Evolutionary conservation across 2,113 vertebrate genomes (phyloP).

Genomic region (Caranx melampygus): DNA sequence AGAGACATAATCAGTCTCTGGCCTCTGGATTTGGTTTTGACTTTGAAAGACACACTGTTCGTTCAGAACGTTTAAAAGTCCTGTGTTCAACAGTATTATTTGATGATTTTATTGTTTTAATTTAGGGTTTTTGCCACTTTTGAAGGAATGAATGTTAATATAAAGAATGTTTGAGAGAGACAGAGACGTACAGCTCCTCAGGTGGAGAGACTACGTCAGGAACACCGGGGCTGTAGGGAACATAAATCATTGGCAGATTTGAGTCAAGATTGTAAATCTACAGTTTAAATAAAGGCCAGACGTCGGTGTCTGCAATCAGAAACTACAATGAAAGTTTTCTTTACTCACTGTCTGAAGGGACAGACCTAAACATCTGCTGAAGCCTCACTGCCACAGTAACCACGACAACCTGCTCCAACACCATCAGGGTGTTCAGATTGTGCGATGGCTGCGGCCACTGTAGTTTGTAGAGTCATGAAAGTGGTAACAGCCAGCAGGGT

Average conservation of each 20-base stretch:
- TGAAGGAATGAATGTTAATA: constrained; percentile 61
- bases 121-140: constrained; percentile 49
- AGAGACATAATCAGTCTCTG: constrained; percentile 21
- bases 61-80: constrained; percentile 37
- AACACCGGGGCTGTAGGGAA: not conserved
- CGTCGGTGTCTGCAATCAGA: constrained; percentile 24
- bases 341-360: not conserved
- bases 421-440: not conserved
- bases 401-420: not conserved
- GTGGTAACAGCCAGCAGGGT: not conserved
- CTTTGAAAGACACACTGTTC: not conserved
- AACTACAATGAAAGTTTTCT: constrained; percentile 21
- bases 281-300: constrained; percentile 4
- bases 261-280: not conserved
- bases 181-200: constrained; percentile 36
- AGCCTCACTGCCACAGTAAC: not conserved
- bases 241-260: constrained; percentile 20
- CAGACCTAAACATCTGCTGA: not conserved
- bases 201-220: constrained; percentile 14
- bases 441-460: not conserved
- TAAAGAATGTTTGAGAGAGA: constrained; percentile 30
- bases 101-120: constrained; percentile 69
- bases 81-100: constrained; percentile 72
- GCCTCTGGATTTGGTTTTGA: not conserved
- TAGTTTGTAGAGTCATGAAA: not conserved